Conservation (phyloP, 2,797 vertebrate species). For the Bradypus variegatus region DNA sequence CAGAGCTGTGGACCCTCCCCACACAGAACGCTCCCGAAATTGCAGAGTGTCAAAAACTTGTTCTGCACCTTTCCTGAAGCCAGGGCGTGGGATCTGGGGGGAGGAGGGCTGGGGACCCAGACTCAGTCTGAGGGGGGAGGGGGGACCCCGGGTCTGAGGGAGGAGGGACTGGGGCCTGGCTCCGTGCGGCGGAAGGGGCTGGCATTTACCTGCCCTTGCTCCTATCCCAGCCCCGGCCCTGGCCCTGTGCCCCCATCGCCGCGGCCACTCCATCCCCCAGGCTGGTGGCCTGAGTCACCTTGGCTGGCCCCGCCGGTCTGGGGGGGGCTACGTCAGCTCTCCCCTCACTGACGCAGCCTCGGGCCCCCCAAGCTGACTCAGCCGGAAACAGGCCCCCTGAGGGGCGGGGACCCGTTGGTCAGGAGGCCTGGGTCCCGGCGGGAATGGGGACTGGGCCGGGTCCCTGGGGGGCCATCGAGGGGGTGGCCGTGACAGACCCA, state of each 20-base stretch:
- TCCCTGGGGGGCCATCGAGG: conserved; percentile 50
- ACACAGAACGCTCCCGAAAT: neutral
- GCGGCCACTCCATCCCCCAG: conserved; percentile 50
- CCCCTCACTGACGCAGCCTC: conserved; percentile 63
- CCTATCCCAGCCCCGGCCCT: no score
- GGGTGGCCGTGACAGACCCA: conserved; percentile 14
- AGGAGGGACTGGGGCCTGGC: neutral
- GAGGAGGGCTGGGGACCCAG: neutral
- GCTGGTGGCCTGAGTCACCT: conserved; percentile 68
- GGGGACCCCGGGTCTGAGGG: neutral
- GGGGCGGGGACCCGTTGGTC: conserved; percentile 60
- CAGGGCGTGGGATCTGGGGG: neutral
- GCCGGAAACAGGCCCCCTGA: conserved; percentile 65
- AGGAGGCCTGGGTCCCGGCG: conserved; percentile 52
- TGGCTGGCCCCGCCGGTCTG: conserved; percentile 49
- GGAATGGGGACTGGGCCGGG: neutral
- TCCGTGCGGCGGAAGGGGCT: no score
- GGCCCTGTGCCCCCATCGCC: conserved; percentile 31
- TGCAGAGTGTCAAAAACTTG: neutral
- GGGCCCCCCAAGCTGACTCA: conserved; percentile 65
- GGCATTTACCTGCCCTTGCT: neutral
- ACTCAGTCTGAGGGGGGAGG: neutral
- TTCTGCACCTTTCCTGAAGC: neutral
- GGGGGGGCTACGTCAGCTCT: conserved; percentile 63
- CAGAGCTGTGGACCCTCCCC: neutral